These are phyloP conservation scores for Imbricaverruca yamaguchii DNA, from an alignment of 2,888 invertebrate species.

Conservation along the genomic window DNA sequence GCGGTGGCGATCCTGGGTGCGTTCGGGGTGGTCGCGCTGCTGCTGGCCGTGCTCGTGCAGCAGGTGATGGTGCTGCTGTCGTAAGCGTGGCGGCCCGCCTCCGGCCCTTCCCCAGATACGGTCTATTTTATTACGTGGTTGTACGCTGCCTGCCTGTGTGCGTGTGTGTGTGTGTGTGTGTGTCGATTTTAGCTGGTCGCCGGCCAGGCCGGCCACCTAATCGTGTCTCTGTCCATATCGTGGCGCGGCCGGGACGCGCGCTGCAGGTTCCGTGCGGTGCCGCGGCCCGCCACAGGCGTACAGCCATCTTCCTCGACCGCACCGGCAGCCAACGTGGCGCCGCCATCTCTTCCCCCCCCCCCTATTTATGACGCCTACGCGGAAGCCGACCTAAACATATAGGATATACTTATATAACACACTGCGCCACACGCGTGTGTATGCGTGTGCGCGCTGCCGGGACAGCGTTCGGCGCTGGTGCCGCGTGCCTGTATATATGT, in stretches of 20 bases:
- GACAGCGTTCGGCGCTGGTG: not conserved
- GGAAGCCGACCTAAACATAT: not conserved
- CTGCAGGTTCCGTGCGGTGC: no score
- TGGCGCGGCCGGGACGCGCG: no score
- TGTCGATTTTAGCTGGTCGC: not conserved
- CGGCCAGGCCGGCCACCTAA: not conserved
- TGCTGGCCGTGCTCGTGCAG: conserved; percentile 55
- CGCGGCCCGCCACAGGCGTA: no score
- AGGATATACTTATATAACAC: not conserved
- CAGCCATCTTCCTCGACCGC: no score
- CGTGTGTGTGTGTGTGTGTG: not conserved
- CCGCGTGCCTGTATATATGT: not conserved
- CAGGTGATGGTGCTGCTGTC: conserved; percentile 39
- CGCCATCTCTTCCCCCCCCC: no score
- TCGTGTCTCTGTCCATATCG: not conserved
- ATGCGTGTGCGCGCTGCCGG: not conserved
- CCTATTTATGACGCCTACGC: not conserved
- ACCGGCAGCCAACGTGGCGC: no score
- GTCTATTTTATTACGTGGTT: conserved; percentile 21
- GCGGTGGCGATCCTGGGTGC: conserved; percentile 55
- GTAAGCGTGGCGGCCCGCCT: not conserved
- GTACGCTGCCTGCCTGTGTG: not conserved
- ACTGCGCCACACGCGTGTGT: not conserved
- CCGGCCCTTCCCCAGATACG: not conserved
- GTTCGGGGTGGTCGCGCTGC: conserved; percentile 46